These are phyloP conservation scores for Alcis repandata DNA, from an alignment of 2,888 invertebrate species.

Conservation along the genomic window DNA sequence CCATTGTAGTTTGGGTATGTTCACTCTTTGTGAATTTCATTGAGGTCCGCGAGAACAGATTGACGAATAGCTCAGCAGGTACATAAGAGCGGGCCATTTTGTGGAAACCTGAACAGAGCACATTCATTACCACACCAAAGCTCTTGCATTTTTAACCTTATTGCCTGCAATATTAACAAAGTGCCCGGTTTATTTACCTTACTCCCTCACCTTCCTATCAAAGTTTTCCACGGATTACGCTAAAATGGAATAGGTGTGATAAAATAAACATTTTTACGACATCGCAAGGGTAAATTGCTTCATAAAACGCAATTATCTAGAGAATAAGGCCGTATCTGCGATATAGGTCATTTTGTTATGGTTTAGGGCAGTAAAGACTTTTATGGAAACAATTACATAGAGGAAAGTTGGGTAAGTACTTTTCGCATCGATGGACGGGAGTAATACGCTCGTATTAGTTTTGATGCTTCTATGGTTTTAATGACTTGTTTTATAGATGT, in stretches of 20 bases:
- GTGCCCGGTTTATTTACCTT: slow-evolving; percentile 43
- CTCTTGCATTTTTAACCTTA: slow-evolving; percentile 30
- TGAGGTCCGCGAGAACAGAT: neutral
- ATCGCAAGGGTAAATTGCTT: slow-evolving; percentile 75
- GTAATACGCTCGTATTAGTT: slow-evolving; percentile 23
- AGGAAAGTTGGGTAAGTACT: slow-evolving; percentile 39
- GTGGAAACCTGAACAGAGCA: slow-evolving; percentile 28
- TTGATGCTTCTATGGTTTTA: slow-evolving; percentile 29
- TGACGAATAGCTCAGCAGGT: neutral
- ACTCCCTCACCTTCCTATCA: slow-evolving; percentile 54
- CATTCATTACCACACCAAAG: slow-evolving; percentile 23
- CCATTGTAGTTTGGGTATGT: too few species aligned
- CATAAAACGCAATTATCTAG: slow-evolving; percentile 80
- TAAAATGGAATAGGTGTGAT: slow-evolving; percentile 71
- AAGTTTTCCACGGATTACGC: slow-evolving; percentile 68
- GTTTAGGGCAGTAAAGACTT: slow-evolving; percentile 49
- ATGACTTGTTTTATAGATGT: slow-evolving; percentile 20
- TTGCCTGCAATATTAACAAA: slow-evolving; percentile 21
- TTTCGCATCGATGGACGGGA: slow-evolving; percentile 29
- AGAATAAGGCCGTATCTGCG: slow-evolving; percentile 63
- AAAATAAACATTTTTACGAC: slow-evolving; percentile 79
- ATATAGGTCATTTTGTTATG: slow-evolving; percentile 52
- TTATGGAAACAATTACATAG: slow-evolving; percentile 49
- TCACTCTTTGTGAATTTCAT: neutral
- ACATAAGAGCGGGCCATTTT: neutral